Conservation (phyloP, 2,888 invertebrate genomes). For the Stenchaetothrips biformis region DNA sequence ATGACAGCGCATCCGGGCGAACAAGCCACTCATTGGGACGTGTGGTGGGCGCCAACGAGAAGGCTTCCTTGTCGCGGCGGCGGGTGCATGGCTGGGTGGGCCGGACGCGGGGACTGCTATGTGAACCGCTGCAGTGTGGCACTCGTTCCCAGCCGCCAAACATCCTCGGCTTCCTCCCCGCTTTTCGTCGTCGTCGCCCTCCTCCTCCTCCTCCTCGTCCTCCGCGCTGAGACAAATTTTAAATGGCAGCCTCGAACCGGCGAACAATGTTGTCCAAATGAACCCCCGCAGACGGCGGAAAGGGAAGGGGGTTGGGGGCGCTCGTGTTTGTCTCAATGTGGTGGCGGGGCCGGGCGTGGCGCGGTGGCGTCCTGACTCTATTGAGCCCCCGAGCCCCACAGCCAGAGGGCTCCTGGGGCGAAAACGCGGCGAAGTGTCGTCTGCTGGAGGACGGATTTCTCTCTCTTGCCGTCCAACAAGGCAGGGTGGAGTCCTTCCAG, state of each 20-base stretch:
- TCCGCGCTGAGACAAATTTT: slow-evolving; percentile 3
- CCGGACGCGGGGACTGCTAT: background rate
- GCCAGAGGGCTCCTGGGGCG: background rate
- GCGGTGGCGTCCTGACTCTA: background rate
- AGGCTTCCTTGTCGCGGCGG: background rate
- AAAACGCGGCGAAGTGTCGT: background rate
- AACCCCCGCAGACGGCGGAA: background rate
- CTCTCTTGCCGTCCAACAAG: background rate
- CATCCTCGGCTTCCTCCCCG: too few species aligned
- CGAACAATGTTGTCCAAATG: slow-evolving; percentile 24
- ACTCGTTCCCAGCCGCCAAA: too few species aligned
- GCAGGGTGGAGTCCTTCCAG: background rate
- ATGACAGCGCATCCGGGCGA: background rate
- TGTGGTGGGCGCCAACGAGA: background rate
- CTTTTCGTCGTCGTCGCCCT: too few species aligned
- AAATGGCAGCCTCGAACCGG: slow-evolving; percentile 15
- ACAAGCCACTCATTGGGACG: background rate
- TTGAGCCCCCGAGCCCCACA: background rate
- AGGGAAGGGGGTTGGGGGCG: background rate
- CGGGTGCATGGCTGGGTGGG: too few species aligned
- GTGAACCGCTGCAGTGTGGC: background rate
- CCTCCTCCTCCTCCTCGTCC: background rate
- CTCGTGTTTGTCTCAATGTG: background rate
- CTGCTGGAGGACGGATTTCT: background rate
- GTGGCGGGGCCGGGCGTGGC: background rate